These are phyloP conservation scores for Nemapogon koenigi DNA, from an alignment of 2,888 invertebrate species.

Conservation along the genomic window DNA sequence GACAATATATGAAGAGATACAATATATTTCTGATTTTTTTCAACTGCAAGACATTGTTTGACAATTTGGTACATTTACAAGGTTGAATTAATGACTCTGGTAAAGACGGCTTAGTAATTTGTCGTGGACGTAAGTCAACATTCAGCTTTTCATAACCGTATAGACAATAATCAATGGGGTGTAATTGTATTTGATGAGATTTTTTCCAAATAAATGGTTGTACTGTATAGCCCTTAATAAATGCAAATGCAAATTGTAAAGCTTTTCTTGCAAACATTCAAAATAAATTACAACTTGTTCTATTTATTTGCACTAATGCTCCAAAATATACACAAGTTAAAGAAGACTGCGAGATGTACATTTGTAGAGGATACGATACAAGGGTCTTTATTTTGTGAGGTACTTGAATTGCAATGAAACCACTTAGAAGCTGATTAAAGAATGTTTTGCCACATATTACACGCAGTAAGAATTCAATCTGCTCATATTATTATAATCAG, in stretches of 20 bases:
- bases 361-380: constrained; percentile 15
- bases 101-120: constrained; percentile 15
- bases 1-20: no score
- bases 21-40: no score
- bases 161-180: no score
- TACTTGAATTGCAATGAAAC: constrained; percentile 19
- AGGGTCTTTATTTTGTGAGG: constrained; percentile 20
- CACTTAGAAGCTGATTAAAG: constrained; percentile 13
- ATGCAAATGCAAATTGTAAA: constrained; percentile 4
- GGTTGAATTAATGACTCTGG: constrained; percentile 14
- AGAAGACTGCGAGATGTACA: constrained; percentile 13
- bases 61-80: constrained; percentile 18
- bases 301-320: no score
- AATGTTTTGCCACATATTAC: constrained; percentile 21
- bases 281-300: constrained; percentile 20
- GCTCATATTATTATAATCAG: constrained; percentile 17
- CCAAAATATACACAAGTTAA: constrained; percentile 18
- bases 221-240: no score
- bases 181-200: no score
- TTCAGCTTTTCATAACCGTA: no score
- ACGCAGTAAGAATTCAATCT: constrained; percentile 18
- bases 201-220: no score
- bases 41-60: no score
- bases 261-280: constrained; percentile 11
- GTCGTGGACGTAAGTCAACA: constrained; percentile 8